A percentile compares a stretch with the other conserved stretches of the same genome.
Conservation (phyloP, 2,888 invertebrate genomes). For the Synergus itoensis region DNA sequence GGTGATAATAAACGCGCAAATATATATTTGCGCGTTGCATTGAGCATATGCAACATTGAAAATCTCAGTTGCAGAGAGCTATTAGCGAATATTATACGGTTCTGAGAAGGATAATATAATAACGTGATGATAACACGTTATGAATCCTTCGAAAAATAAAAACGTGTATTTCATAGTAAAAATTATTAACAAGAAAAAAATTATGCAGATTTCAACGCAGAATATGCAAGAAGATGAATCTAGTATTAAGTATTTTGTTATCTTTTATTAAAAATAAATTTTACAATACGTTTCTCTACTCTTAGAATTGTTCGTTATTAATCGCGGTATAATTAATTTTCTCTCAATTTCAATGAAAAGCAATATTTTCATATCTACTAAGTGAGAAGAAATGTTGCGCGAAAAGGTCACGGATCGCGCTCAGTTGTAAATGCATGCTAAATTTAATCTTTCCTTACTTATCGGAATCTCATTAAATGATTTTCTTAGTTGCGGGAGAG, state of each 20-base stretch:
- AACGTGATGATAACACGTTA: conserved; percentile 3
- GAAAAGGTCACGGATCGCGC: conserved; percentile 22
- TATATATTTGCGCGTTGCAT: too few species aligned
- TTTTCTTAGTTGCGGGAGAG: conserved; percentile 6
- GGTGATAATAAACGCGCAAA: conserved; percentile 2
- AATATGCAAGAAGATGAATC: neutral
- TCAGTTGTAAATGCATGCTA: conserved; percentile 28
- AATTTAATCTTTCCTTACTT: conserved; percentile 28
- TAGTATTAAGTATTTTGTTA: neutral
- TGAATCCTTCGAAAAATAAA: neutral
- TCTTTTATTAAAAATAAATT: neutral
- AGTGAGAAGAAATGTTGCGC: conserved; percentile 10
- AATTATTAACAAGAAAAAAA: neutral
- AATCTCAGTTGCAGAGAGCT: neutral
- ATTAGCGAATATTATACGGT: neutral
- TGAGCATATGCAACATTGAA: too few species aligned
- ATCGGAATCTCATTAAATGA: conserved; percentile 14
- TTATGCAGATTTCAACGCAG: too few species aligned
- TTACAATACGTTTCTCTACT: neutral
- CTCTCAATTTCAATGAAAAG: neutral
- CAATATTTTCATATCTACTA: conserved; percentile 3
- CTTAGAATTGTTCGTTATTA: neutral
- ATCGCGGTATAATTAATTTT: neutral
- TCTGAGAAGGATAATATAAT: neutral
- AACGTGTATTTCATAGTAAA: neutral